These are phyloP conservation scores for Cyanoliseus patagonus DNA, from an alignment of 2,113 vertebrate genomes.

Conservation along the genomic window DNA sequence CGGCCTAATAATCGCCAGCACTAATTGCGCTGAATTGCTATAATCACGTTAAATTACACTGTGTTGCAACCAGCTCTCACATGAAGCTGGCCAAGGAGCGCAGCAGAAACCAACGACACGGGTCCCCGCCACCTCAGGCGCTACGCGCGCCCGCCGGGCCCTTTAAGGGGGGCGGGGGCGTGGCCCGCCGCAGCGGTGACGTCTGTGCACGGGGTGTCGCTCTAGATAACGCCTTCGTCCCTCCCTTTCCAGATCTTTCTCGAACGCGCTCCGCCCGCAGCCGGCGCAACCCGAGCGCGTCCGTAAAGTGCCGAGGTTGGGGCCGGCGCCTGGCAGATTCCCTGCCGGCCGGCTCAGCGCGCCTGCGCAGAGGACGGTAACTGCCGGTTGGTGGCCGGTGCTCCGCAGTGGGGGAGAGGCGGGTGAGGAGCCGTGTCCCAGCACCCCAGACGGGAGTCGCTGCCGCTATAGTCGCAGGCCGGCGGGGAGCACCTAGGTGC, in stretches of 20 bases:
- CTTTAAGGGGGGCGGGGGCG: background rate
- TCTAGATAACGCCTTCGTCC: background rate
- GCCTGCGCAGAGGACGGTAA: slow-evolving; percentile 61
- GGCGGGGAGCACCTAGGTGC: background rate
- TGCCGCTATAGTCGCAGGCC: background rate
- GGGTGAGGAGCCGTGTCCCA: background rate
- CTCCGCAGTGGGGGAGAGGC: slow-evolving; percentile 58
- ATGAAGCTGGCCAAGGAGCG: rapidly evolving
- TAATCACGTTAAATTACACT: rapidly evolving
- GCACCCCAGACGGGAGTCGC: background rate
- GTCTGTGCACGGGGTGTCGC: background rate
- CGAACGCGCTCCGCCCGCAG: slow-evolving; percentile 22
- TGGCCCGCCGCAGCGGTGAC: background rate
- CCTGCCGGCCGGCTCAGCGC: background rate
- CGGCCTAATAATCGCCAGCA: rapidly evolving
- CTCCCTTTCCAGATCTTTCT: slow-evolving; percentile 76
- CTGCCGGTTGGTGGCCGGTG: slow-evolving; percentile 71
- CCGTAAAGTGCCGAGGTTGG: slow-evolving; percentile 65
- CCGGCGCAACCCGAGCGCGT: slow-evolving; percentile 37
- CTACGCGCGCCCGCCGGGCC: background rate
- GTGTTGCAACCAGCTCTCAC: rapidly evolving
- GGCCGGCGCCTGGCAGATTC: background rate
- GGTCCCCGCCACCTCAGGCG: rapidly evolving
- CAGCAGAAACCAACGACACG: rapidly evolving
- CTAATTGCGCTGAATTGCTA: rapidly evolving